Base-by-base conservation (phyloP, 2,113 vertebrate species). In the Megalops atlanticus region DNA sequence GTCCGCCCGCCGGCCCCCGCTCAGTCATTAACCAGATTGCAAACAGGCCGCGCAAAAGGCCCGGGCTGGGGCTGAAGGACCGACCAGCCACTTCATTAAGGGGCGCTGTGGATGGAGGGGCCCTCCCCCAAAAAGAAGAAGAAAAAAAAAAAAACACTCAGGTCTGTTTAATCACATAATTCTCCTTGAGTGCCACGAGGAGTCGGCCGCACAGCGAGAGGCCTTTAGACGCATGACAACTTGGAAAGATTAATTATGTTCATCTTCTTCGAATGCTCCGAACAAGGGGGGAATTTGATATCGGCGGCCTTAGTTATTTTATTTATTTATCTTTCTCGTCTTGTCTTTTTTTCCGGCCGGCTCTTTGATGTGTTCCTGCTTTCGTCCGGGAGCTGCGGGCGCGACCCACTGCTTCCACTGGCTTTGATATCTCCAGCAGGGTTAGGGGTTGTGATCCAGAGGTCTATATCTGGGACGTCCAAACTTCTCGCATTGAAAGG, bases 1-100 rank as follows among this genome's bases (percentile, higher is more conserved):
- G 97, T 97, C 95, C 94, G 95, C 95, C 94, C 94, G 95, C 87
- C 89, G 96, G 41, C 14, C 54, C 76, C 93, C 94, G 94, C 95
- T 96, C 95, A 96, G 96, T 96, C 96, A 97, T 97, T 97, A 98
- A 96, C 96, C 94, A 95, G 91, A 96, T 89, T 97, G 95, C 96
- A 96, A 97, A 97, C 97, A 98, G 97, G 96, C 96, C 95, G 97
- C 94, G 95, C 95, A 96, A 95, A 95, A n/a, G 96, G 93, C 95
- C 95, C 91, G 92, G 58, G 95, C 96, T 96, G 95, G 97, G 95
- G 95, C 96, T 96, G 95, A 95, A 94, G 96, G 94, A 97, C 95
- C 95, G 92, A 94, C 94, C 96, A 92, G 95, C 95, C 96, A 97
- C 96, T 98, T 99, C 96, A 99, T 98, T 98, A 97, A n/a, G 94